phyloP scores from a whole-genome alignment of 2,888 invertebrate genomes.

The Mactromeris polynyma region DNA sequence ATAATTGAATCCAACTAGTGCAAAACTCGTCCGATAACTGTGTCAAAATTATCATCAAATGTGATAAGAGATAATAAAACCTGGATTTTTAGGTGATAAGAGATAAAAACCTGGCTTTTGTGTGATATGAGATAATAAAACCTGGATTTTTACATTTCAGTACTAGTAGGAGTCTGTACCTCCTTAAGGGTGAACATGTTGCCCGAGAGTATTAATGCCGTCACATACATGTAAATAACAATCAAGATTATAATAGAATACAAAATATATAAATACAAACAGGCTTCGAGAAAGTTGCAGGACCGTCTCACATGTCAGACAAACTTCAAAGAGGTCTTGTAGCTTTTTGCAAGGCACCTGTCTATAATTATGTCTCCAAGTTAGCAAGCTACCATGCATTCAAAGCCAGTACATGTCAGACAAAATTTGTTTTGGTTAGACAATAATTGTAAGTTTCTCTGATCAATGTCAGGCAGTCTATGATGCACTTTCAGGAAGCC shows the following conservation, averaged over 20 bases:
- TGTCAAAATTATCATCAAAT: background rate
- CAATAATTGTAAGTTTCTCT: too few species aligned
- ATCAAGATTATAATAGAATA: background rate
- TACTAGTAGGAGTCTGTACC: background rate
- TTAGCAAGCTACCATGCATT: too few species aligned
- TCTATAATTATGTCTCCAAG: too few species aligned
- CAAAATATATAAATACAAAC: background rate
- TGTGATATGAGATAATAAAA: constrained; percentile 2
- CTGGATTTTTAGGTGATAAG: background rate
- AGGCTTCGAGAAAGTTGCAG: too few species aligned
- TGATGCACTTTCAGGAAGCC: too few species aligned
- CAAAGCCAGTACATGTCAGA: too few species aligned
- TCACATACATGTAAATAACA: constrained; percentile 17
- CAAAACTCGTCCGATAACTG: background rate
- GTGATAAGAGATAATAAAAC: background rate
- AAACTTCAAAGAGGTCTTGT: too few species aligned
- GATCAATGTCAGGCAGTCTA: too few species aligned
- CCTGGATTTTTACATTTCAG: background rate
- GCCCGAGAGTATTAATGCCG: constrained; percentile 15
- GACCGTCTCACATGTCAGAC: too few species aligned
- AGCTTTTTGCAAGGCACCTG: too few species aligned
- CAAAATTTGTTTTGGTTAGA: too few species aligned
- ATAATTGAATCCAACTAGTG: background rate
- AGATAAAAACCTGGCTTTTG: too few species aligned
- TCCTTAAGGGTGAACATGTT: background rate